phyloP scores from a whole-genome alignment of 2,113 vertebrate species.

The Syrmaticus mikado region DNA sequence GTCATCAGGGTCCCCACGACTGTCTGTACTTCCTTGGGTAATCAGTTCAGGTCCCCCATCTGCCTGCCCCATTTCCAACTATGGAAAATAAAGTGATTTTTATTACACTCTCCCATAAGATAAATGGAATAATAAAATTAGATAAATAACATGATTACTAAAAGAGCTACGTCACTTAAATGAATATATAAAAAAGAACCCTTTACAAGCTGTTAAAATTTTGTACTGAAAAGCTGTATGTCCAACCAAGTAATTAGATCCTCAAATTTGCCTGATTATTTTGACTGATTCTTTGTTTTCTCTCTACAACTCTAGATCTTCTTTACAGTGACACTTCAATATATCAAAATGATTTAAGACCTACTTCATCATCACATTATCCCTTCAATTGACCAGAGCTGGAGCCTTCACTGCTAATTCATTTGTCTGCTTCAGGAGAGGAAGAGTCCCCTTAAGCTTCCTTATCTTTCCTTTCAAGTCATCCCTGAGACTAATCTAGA shows the following conservation, averaged over 20 bases:
- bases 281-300: slow-evolving; percentile 31
- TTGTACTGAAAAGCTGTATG: accelerated
- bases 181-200: not conserved
- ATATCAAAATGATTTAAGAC: slow-evolving; percentile 60
- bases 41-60: not conserved
- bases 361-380: slow-evolving; percentile 48
- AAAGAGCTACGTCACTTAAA: not conserved
- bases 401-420: slow-evolving; percentile 54
- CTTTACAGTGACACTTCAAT: slow-evolving; percentile 25
- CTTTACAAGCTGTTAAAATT: not conserved
- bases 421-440: slow-evolving; percentile 32
- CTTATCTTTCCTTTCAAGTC: slow-evolving; percentile 66
- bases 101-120: not conserved
- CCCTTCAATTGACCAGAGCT: slow-evolving; percentile 53
- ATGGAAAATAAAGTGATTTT: not conserved
- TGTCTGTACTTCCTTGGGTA: not conserved
- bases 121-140: not conserved
- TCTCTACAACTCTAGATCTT: slow-evolving; percentile 2
- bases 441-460: slow-evolving; percentile 50
- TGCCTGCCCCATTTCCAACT: not conserved
- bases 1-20: not conserved
- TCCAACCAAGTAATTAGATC: accelerated
- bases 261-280: not conserved
- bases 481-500: not conserved
- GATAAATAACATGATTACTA: not conserved